Conservation (phyloP, 2,888 invertebrate genomes). For the Hyposoter didymator region DNA sequence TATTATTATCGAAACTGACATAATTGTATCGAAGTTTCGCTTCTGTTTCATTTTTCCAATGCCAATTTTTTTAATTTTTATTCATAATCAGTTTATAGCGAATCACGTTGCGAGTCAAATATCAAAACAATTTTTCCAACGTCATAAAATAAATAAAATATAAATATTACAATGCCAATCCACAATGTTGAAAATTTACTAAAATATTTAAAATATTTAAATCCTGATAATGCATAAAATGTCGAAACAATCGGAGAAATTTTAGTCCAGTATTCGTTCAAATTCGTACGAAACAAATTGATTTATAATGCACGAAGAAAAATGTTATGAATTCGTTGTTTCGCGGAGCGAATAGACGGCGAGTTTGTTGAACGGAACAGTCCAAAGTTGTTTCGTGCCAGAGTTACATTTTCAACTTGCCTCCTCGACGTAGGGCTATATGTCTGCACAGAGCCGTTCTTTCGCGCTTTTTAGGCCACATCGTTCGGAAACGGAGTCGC, state of each 20-base stretch:
- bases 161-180: background rate
- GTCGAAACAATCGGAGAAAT: background rate
- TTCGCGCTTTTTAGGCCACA: slow-evolving; percentile 31
- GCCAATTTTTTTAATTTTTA: background rate
- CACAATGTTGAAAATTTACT: background rate
- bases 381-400: slow-evolving; percentile 39
- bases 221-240: background rate
- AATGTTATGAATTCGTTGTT: slow-evolving; percentile 8
- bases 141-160: background rate
- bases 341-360: background rate
- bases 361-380: slow-evolving; percentile 8
- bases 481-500: slow-evolving; percentile 43
- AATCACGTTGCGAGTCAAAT: background rate
- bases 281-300: background rate
- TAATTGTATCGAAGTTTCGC: background rate
- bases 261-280: background rate
- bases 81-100: background rate
- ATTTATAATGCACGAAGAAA: background rate
- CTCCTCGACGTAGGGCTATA: slow-evolving; percentile 5
- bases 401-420: slow-evolving; percentile 36
- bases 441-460: slow-evolving; percentile 2
- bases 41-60: background rate
- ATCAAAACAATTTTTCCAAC: background rate
- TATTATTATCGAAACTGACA: background rate
- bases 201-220: background rate